phyloP scores from a whole-genome alignment of 2,797 vertebrate genomes.

The Knipowitschia caucasica region DNA sequence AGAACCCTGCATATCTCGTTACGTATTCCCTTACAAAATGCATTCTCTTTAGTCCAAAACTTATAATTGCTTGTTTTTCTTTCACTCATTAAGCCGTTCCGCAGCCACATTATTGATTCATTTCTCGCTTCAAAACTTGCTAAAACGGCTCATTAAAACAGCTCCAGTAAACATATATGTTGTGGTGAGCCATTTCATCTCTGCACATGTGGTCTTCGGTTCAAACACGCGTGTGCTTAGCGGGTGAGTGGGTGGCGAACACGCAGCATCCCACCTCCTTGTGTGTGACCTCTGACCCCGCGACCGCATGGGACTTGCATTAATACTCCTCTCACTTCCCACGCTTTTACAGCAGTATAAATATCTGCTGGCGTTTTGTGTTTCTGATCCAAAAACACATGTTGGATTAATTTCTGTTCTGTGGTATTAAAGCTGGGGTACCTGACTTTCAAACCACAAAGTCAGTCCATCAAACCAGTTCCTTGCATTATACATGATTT shows the following conservation, averaged over 20 bases:
- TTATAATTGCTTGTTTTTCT: neutral
- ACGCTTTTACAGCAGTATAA: slow-evolving; percentile 16
- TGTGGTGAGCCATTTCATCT: slow-evolving; percentile 5
- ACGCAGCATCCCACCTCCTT: neutral
- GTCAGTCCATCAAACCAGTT: no score
- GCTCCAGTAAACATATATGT: slow-evolving; percentile 6
- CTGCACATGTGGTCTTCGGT: slow-evolving; percentile 8
- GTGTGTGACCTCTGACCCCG: slow-evolving; percentile 38
- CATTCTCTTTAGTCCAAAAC: no score
- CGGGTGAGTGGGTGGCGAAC: slow-evolving; percentile 10
- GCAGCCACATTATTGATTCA: slow-evolving; percentile 17
- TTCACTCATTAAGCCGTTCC: slow-evolving; percentile 3
- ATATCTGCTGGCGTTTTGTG: no score
- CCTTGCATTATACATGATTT: no score
- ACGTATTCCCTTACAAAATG: no score
- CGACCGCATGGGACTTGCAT: slow-evolving; percentile 36
- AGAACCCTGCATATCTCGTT: no score
- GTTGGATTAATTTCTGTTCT: no score
- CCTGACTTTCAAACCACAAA: no score
- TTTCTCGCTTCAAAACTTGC: slow-evolving; percentile 8
- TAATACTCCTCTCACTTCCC: slow-evolving; percentile 34
- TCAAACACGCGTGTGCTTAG: neutral
- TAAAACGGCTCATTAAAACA: slow-evolving; percentile 3
- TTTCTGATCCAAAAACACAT: no score
- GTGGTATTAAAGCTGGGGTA: no score